These are phyloP conservation scores for Camelus dromedarius DNA, from an alignment of 2,113 vertebrate species.

Conservation along the genomic window DNA sequence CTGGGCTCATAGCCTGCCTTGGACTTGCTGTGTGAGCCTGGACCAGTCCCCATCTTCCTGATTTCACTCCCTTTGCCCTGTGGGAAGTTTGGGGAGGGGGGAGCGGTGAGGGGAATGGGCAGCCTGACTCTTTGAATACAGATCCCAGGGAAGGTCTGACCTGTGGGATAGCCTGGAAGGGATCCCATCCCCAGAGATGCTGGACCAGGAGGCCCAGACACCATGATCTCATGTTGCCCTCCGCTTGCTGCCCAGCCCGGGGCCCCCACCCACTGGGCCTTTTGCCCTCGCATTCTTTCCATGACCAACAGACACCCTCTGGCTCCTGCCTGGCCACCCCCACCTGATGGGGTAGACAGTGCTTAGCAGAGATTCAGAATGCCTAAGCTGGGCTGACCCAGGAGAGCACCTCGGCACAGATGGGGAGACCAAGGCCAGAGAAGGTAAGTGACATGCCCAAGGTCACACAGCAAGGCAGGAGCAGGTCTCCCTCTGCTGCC, in stretches of 20 bases:
- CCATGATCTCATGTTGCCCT: slow-evolving; percentile 62
- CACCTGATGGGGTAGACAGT: not conserved
- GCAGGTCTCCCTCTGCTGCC: not conserved
- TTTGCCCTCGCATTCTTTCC: slow-evolving; percentile 71
- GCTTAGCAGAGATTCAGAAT: not conserved
- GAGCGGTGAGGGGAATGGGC: not conserved
- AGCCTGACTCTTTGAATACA: not conserved
- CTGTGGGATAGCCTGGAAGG: not conserved
- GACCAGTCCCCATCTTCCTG: not conserved
- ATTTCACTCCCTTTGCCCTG: not conserved
- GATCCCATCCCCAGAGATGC: not conserved
- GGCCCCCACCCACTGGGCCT: slow-evolving; percentile 53
- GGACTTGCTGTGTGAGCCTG: not conserved
- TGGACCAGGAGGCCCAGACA: slow-evolving; percentile 45
- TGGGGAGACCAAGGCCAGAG: not conserved
- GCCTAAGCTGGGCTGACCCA: not conserved
- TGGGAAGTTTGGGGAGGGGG: not conserved
- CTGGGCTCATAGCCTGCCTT: not conserved
- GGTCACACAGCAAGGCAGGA: slow-evolving; percentile 8
- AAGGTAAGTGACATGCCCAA: not conserved
- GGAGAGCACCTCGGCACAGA: not conserved
- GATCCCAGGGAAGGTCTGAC: not conserved
- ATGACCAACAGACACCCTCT: slow-evolving; percentile 45
- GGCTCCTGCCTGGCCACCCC: not conserved
- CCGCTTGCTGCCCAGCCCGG: not conserved